Evolutionary conservation across 2,888 invertebrate genomes (phyloP), one percentile per base, ranked within the genome.

Genomic region (Drosophila parthenogenetica): DNA sequence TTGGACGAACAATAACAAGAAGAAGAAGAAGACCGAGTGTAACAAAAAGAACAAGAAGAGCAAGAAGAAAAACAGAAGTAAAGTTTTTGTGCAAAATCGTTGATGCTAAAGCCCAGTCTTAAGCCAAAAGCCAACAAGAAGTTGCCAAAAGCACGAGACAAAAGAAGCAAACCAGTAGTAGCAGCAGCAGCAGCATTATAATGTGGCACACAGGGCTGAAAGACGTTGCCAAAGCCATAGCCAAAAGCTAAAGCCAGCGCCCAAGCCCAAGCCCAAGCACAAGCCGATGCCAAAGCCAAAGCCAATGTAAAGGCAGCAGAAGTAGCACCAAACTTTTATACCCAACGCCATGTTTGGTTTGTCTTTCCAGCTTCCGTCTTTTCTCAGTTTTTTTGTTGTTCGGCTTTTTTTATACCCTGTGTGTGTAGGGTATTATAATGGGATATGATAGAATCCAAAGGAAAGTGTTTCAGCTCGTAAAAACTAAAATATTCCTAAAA

Each of bases 271-370:
- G 62, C 45, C 37, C 29, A 43, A 25, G 59, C 53, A 7, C 42
- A 22, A 16, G 51, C 54, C 17, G 14, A 49, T 35, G 46, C 58
- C 40, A 37, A 43, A 51, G 58, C 29, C 43, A 69, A 49, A 71
- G 71, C 62, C 58, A 50, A 61, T 42, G 61, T 49, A 53, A 57
- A 60, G 57, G 72, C 65, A 72, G 78, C 68, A 72, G 64, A 70
- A 84, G 77, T 61, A 72, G 74, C 61, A 58, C 68, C 85, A 85
- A 89, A 87, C 79, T 89, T 90, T 88, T 86, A 64, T 84, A 79
- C 81, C 74, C 77, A 78, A 80, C 89, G 88, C 90, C 91, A 90
- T 90, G 90, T 91, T 91, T 90, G 91, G 90, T 90, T 90, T 90
- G 91, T 90, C 91, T 91, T 90, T 90, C 74, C 81, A 90, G 90